A percentile compares a stretch with the other conserved stretches of the same genome.
Conservation (phyloP, 2,113 vertebrate species). For the Corynorhinus townsendii region DNA sequence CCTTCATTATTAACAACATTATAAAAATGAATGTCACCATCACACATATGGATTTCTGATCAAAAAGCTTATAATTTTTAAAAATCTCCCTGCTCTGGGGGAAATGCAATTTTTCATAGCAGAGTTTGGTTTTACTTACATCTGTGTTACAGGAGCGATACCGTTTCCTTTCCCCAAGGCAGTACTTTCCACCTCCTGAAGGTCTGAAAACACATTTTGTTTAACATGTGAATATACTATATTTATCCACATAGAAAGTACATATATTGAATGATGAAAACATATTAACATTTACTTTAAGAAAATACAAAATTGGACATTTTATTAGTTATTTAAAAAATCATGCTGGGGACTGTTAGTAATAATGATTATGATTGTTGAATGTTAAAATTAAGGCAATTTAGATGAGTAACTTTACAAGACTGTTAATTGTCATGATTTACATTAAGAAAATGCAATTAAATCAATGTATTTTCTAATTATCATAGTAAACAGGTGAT, state of each 20-base stretch:
- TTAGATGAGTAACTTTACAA: constrained; percentile 16
- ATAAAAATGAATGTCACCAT: constrained; percentile 10
- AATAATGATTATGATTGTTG: constrained; percentile 27
- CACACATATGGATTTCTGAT: constrained; percentile 42
- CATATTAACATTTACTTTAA: constrained; percentile 46
- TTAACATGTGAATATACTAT: constrained; percentile 66
- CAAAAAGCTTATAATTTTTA: neutral
- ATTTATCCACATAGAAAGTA: neutral
- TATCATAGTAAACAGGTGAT: constrained; percentile 6
- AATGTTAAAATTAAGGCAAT: constrained; percentile 29
- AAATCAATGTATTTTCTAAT: constrained; percentile 50
- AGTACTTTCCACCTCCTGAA: constrained; percentile 97
- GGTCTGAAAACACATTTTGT: constrained; percentile 87
- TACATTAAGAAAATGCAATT: constrained; percentile 32
- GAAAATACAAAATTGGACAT: constrained; percentile 15
- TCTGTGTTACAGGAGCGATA: constrained; percentile 98
- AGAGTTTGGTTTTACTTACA: constrained; percentile 86
- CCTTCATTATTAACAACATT: neutral
- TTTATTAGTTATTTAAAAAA: constrained; percentile 40
- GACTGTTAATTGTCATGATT: constrained; percentile 29
- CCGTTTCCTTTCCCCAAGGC: constrained; percentile 96
- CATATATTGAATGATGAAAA: constrained; percentile 42
- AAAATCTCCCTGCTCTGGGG: constrained; percentile 27
- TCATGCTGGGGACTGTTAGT: neutral
- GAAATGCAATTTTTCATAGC: constrained; percentile 31